Conservation (phyloP, 2,797 vertebrate species). For the Amblyopsis hoosieri region DNA sequence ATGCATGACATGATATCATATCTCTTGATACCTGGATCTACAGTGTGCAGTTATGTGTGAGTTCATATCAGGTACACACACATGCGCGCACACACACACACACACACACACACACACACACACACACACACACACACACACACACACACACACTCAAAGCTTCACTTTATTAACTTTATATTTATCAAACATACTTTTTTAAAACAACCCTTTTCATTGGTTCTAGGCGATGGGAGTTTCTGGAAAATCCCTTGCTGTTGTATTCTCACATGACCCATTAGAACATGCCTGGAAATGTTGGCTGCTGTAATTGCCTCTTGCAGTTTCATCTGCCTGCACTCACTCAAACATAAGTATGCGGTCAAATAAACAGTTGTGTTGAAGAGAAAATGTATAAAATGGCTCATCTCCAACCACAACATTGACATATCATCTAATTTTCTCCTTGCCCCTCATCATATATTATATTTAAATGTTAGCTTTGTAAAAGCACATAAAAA, state of each 20-base stretch:
- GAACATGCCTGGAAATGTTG: conserved; percentile 50
- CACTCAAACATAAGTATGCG: conserved; percentile 30
- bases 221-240: conserved; percentile 29
- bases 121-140: background rate
- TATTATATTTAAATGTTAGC: background rate
- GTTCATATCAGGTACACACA: background rate
- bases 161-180: conserved; percentile 48
- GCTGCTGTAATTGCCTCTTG: conserved; percentile 67
- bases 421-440: conserved; percentile 5
- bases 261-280: conserved; percentile 64
- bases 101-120: background rate
- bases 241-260: conserved; percentile 55
- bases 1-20: background rate
- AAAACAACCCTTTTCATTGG: conserved; percentile 52
- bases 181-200: conserved; percentile 41
- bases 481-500: background rate
- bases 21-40: background rate
- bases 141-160: background rate
- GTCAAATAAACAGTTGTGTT: conserved; percentile 1
- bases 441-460: conserved; percentile 3
- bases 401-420: background rate
- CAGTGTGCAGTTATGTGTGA: background rate
- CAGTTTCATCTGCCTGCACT: conserved; percentile 44
- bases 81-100: conserved; percentile 1
- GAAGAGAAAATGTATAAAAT: conserved; percentile 12